Conservation (phyloP, 2,113 vertebrate species). For the Xiphorhynchus elegans region DNA sequence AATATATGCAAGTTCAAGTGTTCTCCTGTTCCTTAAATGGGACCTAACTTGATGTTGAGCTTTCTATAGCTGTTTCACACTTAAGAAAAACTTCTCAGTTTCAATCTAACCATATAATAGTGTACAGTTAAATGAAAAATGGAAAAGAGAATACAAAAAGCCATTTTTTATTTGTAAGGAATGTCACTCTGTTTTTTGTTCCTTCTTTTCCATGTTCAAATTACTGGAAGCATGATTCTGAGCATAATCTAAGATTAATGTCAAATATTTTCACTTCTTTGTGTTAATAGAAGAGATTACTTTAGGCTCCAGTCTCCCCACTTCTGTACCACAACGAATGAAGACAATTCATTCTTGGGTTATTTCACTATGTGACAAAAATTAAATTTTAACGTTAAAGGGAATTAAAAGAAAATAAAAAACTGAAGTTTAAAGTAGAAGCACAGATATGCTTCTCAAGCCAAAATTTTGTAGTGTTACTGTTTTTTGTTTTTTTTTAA, state of each 20-base stretch:
- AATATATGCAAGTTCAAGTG: not conserved
- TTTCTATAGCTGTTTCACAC: not conserved
- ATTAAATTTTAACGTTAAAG: not conserved
- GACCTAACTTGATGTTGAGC: not conserved
- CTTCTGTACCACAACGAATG: not conserved
- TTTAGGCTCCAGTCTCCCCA: not conserved
- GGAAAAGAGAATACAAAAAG: not conserved
- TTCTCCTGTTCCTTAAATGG: not conserved
- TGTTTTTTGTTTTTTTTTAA: not conserved
- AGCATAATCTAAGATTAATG: not conserved
- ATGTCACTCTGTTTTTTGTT: not conserved
- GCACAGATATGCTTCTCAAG: not conserved
- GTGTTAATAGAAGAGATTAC: not conserved
- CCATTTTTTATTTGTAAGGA: not conserved
- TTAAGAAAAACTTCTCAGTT: not conserved
- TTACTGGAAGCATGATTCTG: not conserved
- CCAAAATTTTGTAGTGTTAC: not conserved
- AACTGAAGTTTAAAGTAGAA: not conserved
- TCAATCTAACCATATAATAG: not conserved
- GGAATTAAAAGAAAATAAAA: not conserved
- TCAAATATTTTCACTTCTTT: not conserved
- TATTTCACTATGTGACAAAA: not conserved
- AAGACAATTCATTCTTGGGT: not conserved
- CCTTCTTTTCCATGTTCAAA: not conserved
- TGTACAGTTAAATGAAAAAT: not conserved